phyloP scores from a whole-genome alignment of 2,888 invertebrate species.

The Bembecia ichneumoniformis region DNA sequence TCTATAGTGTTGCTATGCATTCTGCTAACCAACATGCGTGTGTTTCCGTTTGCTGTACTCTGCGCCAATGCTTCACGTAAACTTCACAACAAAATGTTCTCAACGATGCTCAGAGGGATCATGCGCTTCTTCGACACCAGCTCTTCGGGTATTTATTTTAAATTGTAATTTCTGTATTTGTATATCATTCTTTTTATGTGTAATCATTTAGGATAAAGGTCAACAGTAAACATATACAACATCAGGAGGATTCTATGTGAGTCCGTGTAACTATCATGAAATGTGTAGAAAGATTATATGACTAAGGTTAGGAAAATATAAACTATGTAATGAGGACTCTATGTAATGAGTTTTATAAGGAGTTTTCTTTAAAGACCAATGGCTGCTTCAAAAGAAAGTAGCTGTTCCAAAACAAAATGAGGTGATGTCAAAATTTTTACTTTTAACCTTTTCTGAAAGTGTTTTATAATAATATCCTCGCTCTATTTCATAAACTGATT shows the following conservation, averaged over 20 bases:
- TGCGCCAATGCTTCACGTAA: slow-evolving; percentile 77
- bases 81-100: slow-evolving; percentile 81
- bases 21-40: slow-evolving; percentile 72
- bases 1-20: slow-evolving; percentile 65
- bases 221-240: no score
- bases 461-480: neutral
- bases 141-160: slow-evolving; percentile 69
- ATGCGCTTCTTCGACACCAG: slow-evolving; percentile 87
- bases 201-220: no score
- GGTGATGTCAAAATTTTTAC: neutral
- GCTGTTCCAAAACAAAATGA: no score
- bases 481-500: no score
- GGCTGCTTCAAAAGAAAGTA: no score
- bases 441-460: neutral
- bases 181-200: neutral
- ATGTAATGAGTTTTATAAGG: no score
- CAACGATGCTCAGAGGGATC: slow-evolving; percentile 57
- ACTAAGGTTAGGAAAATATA: no score
- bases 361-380: no score
- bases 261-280: no score
- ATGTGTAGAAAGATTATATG: no score
- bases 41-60: slow-evolving; percentile 75
- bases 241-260: no score
- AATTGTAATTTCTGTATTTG: neutral
- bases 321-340: no score